These are phyloP conservation scores for Sitta europaea DNA, from an alignment of 2,113 vertebrate genomes.

Conservation along the genomic window DNA sequence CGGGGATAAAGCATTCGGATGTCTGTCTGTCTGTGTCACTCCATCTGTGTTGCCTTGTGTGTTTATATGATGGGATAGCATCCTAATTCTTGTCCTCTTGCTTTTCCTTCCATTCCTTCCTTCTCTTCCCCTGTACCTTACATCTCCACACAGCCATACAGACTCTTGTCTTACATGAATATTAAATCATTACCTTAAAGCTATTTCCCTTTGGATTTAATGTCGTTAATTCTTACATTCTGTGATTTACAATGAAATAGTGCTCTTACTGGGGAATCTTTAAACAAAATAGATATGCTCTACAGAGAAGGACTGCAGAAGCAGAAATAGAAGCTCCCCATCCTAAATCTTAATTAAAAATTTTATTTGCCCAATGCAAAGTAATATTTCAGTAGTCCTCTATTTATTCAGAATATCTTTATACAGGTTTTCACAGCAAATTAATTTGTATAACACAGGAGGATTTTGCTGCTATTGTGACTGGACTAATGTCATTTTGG, in stretches of 20 bases:
- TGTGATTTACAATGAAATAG: conserved; percentile 5
- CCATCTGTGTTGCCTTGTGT: neutral
- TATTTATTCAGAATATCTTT: conserved; percentile 31
- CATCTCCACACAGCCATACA: neutral
- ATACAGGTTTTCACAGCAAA: neutral
- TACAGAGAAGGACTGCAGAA: neutral
- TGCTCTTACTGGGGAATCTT: neutral
- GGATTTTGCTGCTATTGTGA: conserved; percentile 42
- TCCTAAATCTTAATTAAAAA: conserved; percentile 8
- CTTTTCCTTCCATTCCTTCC: neutral
- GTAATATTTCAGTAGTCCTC: neutral
- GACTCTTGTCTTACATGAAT: neutral
- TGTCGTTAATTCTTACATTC: neutral
- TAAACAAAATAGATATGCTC: neutral
- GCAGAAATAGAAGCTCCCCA: neutral
- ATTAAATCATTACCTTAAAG: neutral
- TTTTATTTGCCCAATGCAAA: neutral
- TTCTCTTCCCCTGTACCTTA: neutral
- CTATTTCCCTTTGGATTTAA: neutral
- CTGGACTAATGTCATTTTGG: conserved; percentile 32
- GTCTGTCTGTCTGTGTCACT: neutral
- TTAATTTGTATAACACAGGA: conserved; percentile 45
- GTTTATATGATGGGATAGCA: neutral
- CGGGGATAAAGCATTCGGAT: neutral
- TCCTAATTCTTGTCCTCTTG: neutral